These are phyloP conservation scores for Nebria salina DNA, from an alignment of 2,888 invertebrate genomes.

Conservation along the genomic window DNA sequence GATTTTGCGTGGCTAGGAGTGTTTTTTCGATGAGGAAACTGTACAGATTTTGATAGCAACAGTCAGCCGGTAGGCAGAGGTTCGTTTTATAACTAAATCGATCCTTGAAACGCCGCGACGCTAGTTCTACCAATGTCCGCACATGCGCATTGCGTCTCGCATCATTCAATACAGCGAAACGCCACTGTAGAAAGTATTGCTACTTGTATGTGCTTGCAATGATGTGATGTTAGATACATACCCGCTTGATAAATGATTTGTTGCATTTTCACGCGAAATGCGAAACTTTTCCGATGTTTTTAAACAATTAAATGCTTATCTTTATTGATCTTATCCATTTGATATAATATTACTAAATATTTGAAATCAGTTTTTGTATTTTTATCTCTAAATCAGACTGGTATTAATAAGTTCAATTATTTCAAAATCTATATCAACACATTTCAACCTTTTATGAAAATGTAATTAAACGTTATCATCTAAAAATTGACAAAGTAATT, in stretches of 20 bases:
- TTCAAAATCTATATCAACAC: neutral
- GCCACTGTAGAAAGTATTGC: slow-evolving; percentile 30
- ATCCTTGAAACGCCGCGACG: slow-evolving; percentile 60
- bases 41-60: slow-evolving; percentile 36
- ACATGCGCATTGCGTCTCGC: slow-evolving; percentile 51
- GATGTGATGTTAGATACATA: slow-evolving; percentile 7
- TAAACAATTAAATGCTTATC: neutral
- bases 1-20: slow-evolving; percentile 22
- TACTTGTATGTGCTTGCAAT: slow-evolving; percentile 20
- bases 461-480: neutral
- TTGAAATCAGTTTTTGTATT: too few species aligned
- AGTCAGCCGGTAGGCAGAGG: slow-evolving; percentile 29
- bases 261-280: neutral
- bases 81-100: slow-evolving; percentile 56
- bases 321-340: neutral
- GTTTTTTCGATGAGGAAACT: slow-evolving; percentile 22
- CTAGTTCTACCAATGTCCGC: slow-evolving; percentile 51
- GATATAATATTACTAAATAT: too few species aligned
- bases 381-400: too few species aligned
- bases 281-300: neutral
- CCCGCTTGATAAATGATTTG: neutral
- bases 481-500: neutral
- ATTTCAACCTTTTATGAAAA: neutral
- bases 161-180: slow-evolving; percentile 41
- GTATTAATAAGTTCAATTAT: too few species aligned